These are phyloP conservation scores for Gymnothorax reevesii DNA, from an alignment of 2,797 vertebrate species.

Conservation along the genomic window DNA sequence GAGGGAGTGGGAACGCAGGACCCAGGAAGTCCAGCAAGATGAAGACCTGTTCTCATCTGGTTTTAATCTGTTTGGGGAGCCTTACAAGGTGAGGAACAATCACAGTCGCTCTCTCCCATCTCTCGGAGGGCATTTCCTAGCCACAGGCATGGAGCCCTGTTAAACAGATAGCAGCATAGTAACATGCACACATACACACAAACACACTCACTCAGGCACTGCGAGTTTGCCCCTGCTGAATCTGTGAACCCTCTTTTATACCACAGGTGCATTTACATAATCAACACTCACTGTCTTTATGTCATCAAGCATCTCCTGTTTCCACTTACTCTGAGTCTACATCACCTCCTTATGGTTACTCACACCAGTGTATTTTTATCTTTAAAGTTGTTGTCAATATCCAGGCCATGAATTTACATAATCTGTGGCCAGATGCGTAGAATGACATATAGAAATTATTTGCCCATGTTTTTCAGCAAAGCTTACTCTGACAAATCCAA, in stretches of 20 bases:
- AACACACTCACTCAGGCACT: background rate
- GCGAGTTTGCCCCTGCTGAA: constrained; percentile 15
- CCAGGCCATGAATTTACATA: background rate
- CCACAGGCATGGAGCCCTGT: constrained; percentile 23
- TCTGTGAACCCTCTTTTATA: background rate
- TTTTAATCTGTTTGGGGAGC: constrained; percentile 97
- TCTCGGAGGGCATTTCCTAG: constrained; percentile 23
- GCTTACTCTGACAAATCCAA: background rate
- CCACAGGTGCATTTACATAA: constrained; percentile 10
- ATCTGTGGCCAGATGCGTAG: background rate
- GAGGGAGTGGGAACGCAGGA: constrained; percentile 95
- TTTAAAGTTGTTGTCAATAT: background rate
- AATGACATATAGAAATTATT: background rate
- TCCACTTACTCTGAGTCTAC: background rate
- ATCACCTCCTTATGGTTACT: background rate
- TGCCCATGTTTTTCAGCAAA: background rate
- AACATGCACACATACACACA: background rate
- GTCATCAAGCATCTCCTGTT: constrained; percentile 11
- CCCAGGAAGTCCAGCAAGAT: constrained; percentile 96
- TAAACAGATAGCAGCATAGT: constrained; percentile 23
- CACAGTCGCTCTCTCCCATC: constrained; percentile 38
- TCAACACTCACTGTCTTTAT: background rate
- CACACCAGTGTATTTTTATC: background rate
- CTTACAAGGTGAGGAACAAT: constrained; percentile 86
- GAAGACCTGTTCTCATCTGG: constrained; percentile 94